Conservation (phyloP, 2,888 invertebrate genomes). For the Incurvaria masculella region DNA sequence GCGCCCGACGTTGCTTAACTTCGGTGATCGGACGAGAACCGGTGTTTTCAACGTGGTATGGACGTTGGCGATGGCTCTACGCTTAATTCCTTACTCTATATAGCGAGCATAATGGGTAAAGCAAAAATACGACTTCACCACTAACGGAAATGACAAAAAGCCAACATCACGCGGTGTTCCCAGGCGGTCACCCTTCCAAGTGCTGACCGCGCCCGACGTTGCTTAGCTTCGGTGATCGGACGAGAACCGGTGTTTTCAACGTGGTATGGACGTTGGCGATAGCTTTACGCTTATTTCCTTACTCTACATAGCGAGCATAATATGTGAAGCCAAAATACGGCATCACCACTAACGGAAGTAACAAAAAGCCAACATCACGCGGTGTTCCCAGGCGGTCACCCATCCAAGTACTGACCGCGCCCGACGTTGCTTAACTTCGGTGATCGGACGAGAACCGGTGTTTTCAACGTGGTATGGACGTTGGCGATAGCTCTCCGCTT, state of each 20-base stretch:
- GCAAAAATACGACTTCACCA: too few species aligned
- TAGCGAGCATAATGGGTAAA: too few species aligned
- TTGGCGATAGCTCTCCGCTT: too few species aligned
- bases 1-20: constrained; percentile 29
- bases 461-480: constrained; percentile 19
- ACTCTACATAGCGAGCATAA: too few species aligned
- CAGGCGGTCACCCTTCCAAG: constrained; percentile 38
- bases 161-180: constrained; percentile 33
- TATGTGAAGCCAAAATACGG: too few species aligned
- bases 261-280: constrained; percentile 9
- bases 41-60: constrained; percentile 11
- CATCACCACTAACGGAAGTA: too few species aligned
- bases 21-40: constrained; percentile 12
- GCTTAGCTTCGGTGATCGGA: constrained; percentile 19
- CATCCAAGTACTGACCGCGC: constrained; percentile 20
- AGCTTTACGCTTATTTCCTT: too few species aligned
- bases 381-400: constrained; percentile 21
- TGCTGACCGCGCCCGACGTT: constrained; percentile 34
- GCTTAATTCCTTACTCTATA: too few species aligned
- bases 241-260: constrained; percentile 11
- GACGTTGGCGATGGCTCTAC: constrained; percentile 6
- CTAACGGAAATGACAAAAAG: constrained; percentile 17
- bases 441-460: constrained; percentile 22
- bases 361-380: constrained; percentile 17
- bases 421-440: constrained; percentile 21